These are phyloP conservation scores for Melanophora roralis DNA, from an alignment of 2,888 invertebrate species.

Conservation along the genomic window DNA sequence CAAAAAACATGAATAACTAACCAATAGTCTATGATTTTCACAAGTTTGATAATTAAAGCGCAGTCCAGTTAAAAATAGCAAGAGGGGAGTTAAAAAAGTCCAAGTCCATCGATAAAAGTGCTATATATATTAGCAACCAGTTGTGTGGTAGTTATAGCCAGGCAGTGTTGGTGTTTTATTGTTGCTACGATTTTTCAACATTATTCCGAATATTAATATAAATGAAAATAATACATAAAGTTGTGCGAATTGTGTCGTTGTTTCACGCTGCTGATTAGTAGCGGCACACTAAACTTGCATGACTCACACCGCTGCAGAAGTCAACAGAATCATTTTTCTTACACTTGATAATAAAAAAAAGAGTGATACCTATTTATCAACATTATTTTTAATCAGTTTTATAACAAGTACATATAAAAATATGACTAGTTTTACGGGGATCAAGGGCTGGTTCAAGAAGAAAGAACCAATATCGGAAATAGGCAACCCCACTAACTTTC, in stretches of 20 bases:
- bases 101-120: conserved; percentile 24
- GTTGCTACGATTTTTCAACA: conserved; percentile 49
- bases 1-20: conserved; percentile 13
- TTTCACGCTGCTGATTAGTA: conserved; percentile 45
- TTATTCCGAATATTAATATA: conserved; percentile 36
- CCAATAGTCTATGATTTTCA: background rate
- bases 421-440: conserved; percentile 74
- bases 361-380: too few relatives aligned
- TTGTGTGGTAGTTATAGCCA: conserved; percentile 31
- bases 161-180: conserved; percentile 54
- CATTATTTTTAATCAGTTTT: background rate
- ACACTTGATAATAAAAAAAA: background rate
- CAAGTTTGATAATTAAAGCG: conserved; percentile 46
- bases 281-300: conserved; percentile 60
- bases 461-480: conserved; percentile 79
- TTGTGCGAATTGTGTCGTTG: conserved; percentile 49
- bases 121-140: conserved; percentile 25
- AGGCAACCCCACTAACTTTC: conserved; percentile 90
- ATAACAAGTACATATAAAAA: background rate
- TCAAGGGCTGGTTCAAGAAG: conserved; percentile 75
- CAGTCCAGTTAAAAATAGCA: conserved; percentile 20
- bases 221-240: conserved; percentile 19
- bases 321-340: conserved; percentile 11
- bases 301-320: conserved; percentile 58
- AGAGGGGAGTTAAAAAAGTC: conserved; percentile 47